Conservation (phyloP, 2,113 vertebrate genomes). For the Cariama cristata region DNA sequence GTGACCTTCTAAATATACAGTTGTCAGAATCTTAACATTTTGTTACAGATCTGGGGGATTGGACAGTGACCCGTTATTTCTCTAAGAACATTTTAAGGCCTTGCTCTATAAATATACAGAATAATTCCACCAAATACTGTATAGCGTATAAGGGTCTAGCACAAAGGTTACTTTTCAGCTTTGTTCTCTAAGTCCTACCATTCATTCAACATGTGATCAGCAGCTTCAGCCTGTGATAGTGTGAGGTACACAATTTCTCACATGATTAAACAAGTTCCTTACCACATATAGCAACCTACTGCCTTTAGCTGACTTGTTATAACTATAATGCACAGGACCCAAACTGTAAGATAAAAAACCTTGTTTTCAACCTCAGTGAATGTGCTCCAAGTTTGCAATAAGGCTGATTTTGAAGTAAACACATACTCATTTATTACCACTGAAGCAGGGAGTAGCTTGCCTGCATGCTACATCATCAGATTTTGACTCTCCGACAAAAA, state of each 20-base stretch:
- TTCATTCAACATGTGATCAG: background rate
- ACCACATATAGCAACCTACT: background rate
- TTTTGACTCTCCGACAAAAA: background rate
- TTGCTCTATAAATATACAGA: background rate
- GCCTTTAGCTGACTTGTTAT: background rate
- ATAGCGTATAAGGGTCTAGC: background rate
- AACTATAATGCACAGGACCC: background rate
- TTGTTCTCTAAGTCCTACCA: background rate
- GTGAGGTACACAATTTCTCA: background rate
- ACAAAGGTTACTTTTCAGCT: background rate
- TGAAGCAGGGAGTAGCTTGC: background rate
- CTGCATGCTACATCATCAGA: background rate
- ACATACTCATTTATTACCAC: background rate
- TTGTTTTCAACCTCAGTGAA: background rate
- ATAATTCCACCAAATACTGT: background rate
- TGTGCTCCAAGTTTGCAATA: background rate
- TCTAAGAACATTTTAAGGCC: background rate
- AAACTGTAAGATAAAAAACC: background rate
- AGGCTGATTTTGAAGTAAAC: background rate
- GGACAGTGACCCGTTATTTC: background rate
- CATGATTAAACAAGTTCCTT: background rate
- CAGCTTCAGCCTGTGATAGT: background rate
- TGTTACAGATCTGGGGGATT: background rate
- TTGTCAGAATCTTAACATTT: background rate
- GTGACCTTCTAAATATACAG: background rate